These are phyloP conservation scores for Muscicapa comitata DNA, from an alignment of 2,797 vertebrate species.

Conservation along the genomic window DNA sequence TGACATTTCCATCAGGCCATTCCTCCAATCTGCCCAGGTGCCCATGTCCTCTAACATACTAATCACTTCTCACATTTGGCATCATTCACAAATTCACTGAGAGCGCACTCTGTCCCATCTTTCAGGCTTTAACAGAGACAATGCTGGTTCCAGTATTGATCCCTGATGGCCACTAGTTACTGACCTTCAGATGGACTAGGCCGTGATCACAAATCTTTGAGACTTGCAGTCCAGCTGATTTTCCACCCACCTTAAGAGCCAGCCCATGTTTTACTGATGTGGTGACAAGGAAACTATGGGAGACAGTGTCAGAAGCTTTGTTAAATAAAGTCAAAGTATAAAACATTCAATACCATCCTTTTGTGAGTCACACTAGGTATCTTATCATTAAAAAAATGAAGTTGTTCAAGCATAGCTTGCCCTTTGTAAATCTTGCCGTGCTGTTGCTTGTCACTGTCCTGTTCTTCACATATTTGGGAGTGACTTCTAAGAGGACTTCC, in stretches of 20 bases:
- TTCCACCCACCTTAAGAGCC: neutral
- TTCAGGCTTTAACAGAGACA: neutral
- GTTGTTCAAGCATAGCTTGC: neutral
- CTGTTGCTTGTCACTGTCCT: neutral
- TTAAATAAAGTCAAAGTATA: neutral
- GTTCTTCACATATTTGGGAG: neutral
- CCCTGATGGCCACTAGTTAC: neutral
- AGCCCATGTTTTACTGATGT: accelerated
- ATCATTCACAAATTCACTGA: neutral
- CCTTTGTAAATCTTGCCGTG: neutral
- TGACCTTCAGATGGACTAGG: neutral
- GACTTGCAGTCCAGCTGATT: neutral
- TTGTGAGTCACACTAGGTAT: neutral
- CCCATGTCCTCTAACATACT: neutral
- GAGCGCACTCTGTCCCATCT: neutral
- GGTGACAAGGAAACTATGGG: neutral
- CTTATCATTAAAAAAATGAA: neutral
- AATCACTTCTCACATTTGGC: neutral
- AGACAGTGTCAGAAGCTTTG: neutral
- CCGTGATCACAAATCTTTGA: neutral
- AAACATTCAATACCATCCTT: neutral
- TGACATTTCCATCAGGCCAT: neutral
- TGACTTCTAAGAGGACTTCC: neutral
- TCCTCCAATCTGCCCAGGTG: neutral
- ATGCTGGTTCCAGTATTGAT: neutral